phyloP scores from a whole-genome alignment of 2,888 invertebrate genomes.

The Melinaea menophilus region DNA sequence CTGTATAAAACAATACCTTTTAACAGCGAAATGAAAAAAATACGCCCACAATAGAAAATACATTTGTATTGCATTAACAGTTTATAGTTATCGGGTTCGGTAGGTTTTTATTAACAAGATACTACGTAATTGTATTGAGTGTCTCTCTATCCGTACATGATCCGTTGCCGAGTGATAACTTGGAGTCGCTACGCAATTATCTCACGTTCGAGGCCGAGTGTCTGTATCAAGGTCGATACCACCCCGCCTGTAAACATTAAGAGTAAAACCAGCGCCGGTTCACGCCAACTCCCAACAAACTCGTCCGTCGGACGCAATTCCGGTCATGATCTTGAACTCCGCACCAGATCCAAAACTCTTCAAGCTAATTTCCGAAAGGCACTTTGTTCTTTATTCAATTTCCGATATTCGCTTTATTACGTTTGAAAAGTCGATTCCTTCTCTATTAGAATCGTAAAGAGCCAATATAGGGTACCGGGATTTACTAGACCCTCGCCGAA shows the following conservation, averaged over 20 bases:
- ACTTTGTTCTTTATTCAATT: slow-evolving; percentile 77
- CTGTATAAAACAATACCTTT: slow-evolving; percentile 16
- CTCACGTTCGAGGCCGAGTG: slow-evolving; percentile 4
- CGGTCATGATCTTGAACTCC: slow-evolving; percentile 67
- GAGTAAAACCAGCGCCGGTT: slow-evolving; percentile 52
- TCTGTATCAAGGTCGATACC: slow-evolving; percentile 18
- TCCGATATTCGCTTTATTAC: slow-evolving; percentile 64
- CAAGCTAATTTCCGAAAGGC: slow-evolving; percentile 75
- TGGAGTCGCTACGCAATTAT: slow-evolving; percentile 8
- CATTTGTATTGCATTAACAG: not conserved
- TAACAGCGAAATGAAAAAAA: slow-evolving; percentile 7
- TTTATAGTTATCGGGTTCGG: too few relatives aligned
- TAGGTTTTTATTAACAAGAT: too few relatives aligned
- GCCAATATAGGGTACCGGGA: not conserved
- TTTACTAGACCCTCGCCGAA: not conserved
- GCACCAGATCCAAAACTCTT: slow-evolving; percentile 67
- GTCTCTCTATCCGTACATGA: too few relatives aligned
- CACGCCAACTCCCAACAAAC: slow-evolving; percentile 69
- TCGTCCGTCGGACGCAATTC: slow-evolving; percentile 70
- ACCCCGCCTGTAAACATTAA: slow-evolving; percentile 46
- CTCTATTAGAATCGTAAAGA: slow-evolving; percentile 22
- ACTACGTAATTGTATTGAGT: too few relatives aligned
- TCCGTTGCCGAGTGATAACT: too few relatives aligned
- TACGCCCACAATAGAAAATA: not conserved
- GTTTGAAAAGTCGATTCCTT: slow-evolving; percentile 50